Evolutionary conservation across 1,140 invertebrate genomes (phyloP).

Genomic region (Microplitis demolitor): DNA sequence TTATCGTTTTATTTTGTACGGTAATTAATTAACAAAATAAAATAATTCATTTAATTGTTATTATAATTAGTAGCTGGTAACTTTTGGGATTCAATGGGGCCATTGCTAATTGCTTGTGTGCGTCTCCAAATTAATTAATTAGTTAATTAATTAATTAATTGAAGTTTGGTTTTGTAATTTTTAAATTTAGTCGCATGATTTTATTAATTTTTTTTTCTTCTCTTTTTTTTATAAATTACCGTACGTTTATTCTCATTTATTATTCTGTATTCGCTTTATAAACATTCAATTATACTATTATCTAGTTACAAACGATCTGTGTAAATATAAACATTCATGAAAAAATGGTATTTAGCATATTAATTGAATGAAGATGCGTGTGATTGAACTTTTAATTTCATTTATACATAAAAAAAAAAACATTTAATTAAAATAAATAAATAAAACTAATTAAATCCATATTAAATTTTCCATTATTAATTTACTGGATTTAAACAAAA

Average conservation of each 20-base stretch:
- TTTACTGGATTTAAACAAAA: too few species aligned
- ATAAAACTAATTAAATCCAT: too few species aligned
- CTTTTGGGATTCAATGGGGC: neutral
- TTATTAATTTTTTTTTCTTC: conserved; percentile 13
- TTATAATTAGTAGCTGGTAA: too few species aligned
- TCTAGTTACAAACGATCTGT: neutral
- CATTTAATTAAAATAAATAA: too few species aligned
- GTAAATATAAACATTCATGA: neutral
- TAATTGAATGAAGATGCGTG: too few species aligned
- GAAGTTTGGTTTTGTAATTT: conserved; percentile 23
- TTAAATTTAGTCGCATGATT: conserved; percentile 36
- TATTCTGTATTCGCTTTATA: neutral
- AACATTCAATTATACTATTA: neutral
- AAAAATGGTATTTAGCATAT: neutral
- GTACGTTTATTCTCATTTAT: neutral
- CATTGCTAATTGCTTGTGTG: conserved; percentile 21
- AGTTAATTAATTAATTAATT: neutral
- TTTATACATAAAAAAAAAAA: too few species aligned
- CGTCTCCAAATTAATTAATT: conserved; percentile 1
- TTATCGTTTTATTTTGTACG: too few species aligned
- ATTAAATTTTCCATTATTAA: too few species aligned
- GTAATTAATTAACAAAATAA: too few species aligned
- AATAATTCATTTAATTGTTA: too few species aligned
- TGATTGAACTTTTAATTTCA: too few species aligned
- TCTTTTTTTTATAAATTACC: conserved; percentile 4